Evolutionary conservation across 2,797 vertebrate species (phyloP), one percentile per base, ranked within the genome.

Genomic region (Psittacula derbiana): DNA sequence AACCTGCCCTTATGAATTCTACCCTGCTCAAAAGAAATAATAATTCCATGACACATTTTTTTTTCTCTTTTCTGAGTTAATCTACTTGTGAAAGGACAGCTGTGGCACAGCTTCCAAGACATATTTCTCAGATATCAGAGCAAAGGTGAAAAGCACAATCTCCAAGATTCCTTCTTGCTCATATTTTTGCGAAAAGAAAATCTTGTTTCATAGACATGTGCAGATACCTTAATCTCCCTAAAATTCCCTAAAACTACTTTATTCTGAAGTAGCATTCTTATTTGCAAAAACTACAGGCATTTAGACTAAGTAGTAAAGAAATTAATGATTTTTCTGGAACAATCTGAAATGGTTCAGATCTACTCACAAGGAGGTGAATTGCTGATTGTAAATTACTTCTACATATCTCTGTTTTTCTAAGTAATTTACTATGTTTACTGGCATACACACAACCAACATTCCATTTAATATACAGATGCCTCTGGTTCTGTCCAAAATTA

Each of bases 21-120:
- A 43, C 30, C 15, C 15, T 65, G 23, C 66, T 36, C 31, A 43
- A 69, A 65, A 72, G 27, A 66, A 7, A 61, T 14, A 70, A 61
- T 65, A 49, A 47, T 55, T 40, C 15, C 10, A 41, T 0, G 0
- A 41, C 4, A 14, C 3, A 21, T 7, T 20, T n/a, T 20, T 47
- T 55, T 36, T 65, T 17, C 36, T 49, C 58, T 67, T 23, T 79
- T 81, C 38, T 64, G 41, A 25, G 82, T 47, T 30, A 31, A 4
- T 60, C 60, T 81, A 23, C 24, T 52, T 52, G 40, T 50, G 65
- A 66, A 69, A 40, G 15, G 24, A 52, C 10, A 66, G n/a, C 43
- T 58, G 46, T 41, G 30, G 25, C 40, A 86, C 33, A 79, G 28
- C 27, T 78, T 72, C 41, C 52, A 65, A 75, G 70, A 21, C 61